Evolutionary conservation across 1,140 invertebrate species (phyloP).

Genomic region (Trissolcus basalis): DNA sequence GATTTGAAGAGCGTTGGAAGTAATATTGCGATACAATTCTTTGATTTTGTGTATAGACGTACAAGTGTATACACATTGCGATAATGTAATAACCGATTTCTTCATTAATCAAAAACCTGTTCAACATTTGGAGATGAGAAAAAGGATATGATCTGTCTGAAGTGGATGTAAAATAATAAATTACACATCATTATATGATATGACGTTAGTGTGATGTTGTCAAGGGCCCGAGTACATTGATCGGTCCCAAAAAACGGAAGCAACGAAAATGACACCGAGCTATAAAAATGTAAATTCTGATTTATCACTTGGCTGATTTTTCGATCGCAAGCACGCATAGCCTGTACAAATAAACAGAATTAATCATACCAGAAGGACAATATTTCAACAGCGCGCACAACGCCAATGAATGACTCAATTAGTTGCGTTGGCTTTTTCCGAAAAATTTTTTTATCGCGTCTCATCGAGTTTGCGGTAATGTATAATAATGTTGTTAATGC

Average conservation of each 20-base stretch:
- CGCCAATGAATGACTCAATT: constrained; percentile 50
- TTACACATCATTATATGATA: no score
- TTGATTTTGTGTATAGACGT: no score
- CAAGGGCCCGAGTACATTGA: neutral
- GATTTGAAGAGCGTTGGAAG: no score
- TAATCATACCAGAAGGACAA: constrained; percentile 43
- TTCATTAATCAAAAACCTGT: no score
- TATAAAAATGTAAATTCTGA: constrained; percentile 45
- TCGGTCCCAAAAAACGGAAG: constrained; percentile 13
- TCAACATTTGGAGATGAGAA: no score
- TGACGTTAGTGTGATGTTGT: neutral
- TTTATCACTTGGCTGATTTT: constrained; percentile 35
- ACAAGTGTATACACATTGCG: no score
- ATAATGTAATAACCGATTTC: no score
- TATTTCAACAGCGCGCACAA: constrained; percentile 50
- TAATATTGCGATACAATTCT: no score
- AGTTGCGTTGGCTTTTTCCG: constrained; percentile 39
- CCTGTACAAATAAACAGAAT: constrained; percentile 52
- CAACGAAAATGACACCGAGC: constrained; percentile 34
- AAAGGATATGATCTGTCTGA: no score
- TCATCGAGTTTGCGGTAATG: constrained; percentile 54
- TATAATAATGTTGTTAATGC: constrained; percentile 62
- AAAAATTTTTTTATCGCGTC: constrained; percentile 50
- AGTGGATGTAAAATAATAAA: no score
- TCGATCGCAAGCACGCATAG: constrained; percentile 22